Evolutionary conservation across 2,797 vertebrate genomes (phyloP).

Genomic region (Sebastes cheni): DNA sequence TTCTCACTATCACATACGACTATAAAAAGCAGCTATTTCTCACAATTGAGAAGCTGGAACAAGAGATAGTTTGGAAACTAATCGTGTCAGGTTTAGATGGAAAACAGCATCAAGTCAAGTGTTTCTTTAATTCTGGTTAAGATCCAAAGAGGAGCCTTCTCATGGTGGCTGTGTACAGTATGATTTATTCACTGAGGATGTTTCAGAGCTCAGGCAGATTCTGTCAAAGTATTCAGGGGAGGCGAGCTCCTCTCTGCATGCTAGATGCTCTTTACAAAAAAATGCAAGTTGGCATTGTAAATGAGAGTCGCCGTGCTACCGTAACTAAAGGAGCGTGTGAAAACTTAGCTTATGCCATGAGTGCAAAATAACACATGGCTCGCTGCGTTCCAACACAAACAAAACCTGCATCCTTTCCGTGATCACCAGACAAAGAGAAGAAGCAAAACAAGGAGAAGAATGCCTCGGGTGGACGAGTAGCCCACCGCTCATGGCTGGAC

Average conservation of each 20-base stretch:
- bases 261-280: slow-evolving; percentile 14
- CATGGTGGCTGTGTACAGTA: neutral
- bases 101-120: neutral
- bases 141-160: neutral
- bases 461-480: slow-evolving; percentile 12
- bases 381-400: slow-evolving; percentile 12
- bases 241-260: neutral
- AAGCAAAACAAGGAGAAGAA: neutral
- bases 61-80: neutral
- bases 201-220: slow-evolving; percentile 9
- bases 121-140: slow-evolving; percentile 1
- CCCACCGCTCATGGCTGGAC: slow-evolving; percentile 13
- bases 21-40: neutral
- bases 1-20: neutral
- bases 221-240: slow-evolving; percentile 1
- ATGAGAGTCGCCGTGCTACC: slow-evolving; percentile 25
- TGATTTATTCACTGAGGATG: neutral
- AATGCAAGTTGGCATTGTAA: slow-evolving; percentile 5
- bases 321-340: slow-evolving; percentile 33
- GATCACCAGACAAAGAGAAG: slow-evolving; percentile 18
- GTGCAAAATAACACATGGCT: slow-evolving; percentile 20
- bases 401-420: neutral
- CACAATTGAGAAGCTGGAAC: neutral
- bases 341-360: slow-evolving; percentile 17
- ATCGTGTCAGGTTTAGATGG: neutral